Evolutionary conservation across 2,113 vertebrate genomes (phyloP), one percentile per base, ranked within the genome.

Genomic region (Poicephalus meyeri): DNA sequence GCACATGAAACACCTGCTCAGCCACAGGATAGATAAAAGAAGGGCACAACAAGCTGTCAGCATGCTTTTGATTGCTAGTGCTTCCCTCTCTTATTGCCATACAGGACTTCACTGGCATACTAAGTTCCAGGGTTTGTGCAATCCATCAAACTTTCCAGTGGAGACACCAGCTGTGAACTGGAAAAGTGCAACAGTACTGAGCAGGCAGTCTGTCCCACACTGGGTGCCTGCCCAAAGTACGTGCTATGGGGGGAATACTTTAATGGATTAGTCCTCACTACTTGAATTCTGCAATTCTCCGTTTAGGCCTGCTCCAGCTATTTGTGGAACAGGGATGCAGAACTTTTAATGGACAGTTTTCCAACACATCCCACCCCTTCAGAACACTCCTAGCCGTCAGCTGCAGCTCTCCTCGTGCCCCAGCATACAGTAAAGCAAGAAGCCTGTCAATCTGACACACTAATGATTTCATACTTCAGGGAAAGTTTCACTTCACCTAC

Each of bases 1-100:
- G 99, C 88, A 99, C 99, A 90, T 99, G 99, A 96, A 99, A 99
- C 98, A 99, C 99, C 99, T 99, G 83, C 42, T 76, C 96, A 76
- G 55, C 5, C 93, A 74, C 50, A 91, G 17, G 31, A 25, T 33
- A 72, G 25, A 77, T 2, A 42, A 11, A 53, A 70, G 23, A 37
- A 87, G 10, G 29, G 60, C 50, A 80, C 10, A 78, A n/a, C 26
- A 60, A 78, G 35, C 56, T 86, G 77, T 91, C 64, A 91, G 77
- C 17, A 41, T 3, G 14, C 14, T 68, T 63, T 7, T 29, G 49
- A 42, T 39, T 33, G 29, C 25, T 41, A 68, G 23, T 12, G 64
- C 23, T 37, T 69, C 39, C 41, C 53, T 77, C 42, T 68, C 21
- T 44, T 17, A 3, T 10, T 50, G 50, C 39, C 33, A 19, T 3